phyloP scores from a whole-genome alignment of 2,113 vertebrate genomes.

The Sander lucioperca region DNA sequence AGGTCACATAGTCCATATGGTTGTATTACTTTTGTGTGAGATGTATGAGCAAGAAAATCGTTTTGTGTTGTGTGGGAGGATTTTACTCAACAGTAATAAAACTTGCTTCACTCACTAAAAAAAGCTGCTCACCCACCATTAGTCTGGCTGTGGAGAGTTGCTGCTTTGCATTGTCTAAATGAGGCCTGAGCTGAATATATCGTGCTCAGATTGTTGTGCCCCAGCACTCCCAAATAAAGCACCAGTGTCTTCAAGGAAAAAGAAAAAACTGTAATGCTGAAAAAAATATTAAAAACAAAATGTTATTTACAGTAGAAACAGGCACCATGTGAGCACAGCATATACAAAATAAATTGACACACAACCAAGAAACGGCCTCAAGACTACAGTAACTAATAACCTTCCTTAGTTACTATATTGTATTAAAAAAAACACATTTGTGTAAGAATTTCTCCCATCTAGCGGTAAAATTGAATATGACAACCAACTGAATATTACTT shows the following conservation, averaged over 20 bases:
- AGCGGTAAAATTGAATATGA: no score
- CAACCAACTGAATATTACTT: no score
- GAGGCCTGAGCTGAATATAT: neutral
- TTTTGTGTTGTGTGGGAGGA: slow-evolving; percentile 51
- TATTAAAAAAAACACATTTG: no score
- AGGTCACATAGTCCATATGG: slow-evolving; percentile 32
- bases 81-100: slow-evolving; percentile 42
- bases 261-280: neutral
- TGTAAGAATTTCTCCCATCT: no score
- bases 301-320: no score
- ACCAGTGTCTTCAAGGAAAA: neutral
- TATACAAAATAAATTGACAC: no score
- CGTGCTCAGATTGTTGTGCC: neutral
- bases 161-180: slow-evolving; percentile 31
- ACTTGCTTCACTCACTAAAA: slow-evolving; percentile 11
- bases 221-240: neutral
- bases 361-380: no score
- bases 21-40: slow-evolving; percentile 42
- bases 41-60: slow-evolving; percentile 38
- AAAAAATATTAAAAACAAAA: no score
- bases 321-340: no score
- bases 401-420: no score
- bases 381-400: no score
- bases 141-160: slow-evolving; percentile 32
- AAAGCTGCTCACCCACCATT: slow-evolving; percentile 50